Percentiles rank a stretch among this genome's conserved stretches.
phyloP scores from a whole-genome alignment of 2,888 invertebrate genomes.

The Autographa gamma region DNA sequence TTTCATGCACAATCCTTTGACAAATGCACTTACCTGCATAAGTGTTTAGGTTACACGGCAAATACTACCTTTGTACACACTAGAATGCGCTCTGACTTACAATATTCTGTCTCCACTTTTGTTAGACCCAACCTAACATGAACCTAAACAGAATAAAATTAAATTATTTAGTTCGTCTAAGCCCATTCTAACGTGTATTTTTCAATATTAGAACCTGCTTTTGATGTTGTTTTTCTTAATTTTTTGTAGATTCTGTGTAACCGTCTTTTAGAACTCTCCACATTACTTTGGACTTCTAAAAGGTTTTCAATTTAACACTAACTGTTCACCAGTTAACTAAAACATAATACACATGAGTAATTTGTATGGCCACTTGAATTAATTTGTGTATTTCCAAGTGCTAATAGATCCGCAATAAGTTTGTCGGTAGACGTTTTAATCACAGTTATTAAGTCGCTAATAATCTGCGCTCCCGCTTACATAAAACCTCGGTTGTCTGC shows the following conservation, averaged over 20 bases:
- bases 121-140: slow-evolving; percentile 18
- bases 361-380: slow-evolving; percentile 36
- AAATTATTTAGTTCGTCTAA: slow-evolving; percentile 31
- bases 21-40: slow-evolving; percentile 52
- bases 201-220: slow-evolving; percentile 7
- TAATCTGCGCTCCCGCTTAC: slow-evolving; percentile 38
- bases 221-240: slow-evolving; percentile 23
- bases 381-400: slow-evolving; percentile 36
- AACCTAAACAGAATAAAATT: not conserved
- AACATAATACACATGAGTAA: slow-evolving; percentile 28
- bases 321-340: slow-evolving; percentile 14
- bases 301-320: slow-evolving; percentile 45
- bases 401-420: slow-evolving; percentile 38
- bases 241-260: slow-evolving; percentile 31
- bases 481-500: slow-evolving; percentile 40
- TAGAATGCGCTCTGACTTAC: slow-evolving; percentile 44
- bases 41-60: slow-evolving; percentile 41
- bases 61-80: slow-evolving; percentile 38
- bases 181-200: slow-evolving; percentile 53
- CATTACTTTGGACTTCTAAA: slow-evolving; percentile 60
- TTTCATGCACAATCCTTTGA: slow-evolving; percentile 71
- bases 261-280: slow-evolving; percentile 50
- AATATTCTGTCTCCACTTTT: slow-evolving; percentile 9
- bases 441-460: slow-evolving; percentile 35
- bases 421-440: slow-evolving; percentile 33